A percentile compares a stretch with the other conserved stretches of the same genome.
Evolutionary conservation across 2,113 vertebrate species (phyloP).

Genomic region (Beaufortia kweichowensis): DNA sequence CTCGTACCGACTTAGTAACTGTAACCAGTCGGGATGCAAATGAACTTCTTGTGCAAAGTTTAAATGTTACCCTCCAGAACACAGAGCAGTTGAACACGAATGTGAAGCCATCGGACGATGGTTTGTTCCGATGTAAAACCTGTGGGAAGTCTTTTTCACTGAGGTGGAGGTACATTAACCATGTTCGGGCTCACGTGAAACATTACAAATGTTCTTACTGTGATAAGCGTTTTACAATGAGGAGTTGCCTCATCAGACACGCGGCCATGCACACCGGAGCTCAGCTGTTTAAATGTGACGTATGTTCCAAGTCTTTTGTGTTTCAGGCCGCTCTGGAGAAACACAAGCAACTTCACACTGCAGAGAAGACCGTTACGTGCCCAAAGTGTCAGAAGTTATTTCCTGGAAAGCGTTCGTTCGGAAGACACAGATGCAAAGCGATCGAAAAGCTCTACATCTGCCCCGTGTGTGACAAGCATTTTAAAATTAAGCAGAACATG

Average conservation of each 20-base stretch:
- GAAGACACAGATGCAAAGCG: conserved; percentile 60
- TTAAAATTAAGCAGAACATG: conserved; percentile 43
- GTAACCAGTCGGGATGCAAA: background rate
- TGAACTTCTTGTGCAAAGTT: conserved; percentile 1
- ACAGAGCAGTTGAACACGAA: background rate
- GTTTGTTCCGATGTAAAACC: conserved; percentile 51
- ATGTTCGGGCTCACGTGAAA: conserved; percentile 59
- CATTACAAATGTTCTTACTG: conserved; percentile 61
- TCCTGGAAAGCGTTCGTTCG: conserved; percentile 39
- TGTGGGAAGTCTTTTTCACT: conserved; percentile 61
- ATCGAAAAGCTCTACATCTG: conserved; percentile 58
- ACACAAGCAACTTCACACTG: conserved; percentile 58
- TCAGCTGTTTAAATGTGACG: conserved; percentile 56
- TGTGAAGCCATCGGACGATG: conserved; percentile 7
- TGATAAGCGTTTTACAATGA: conserved; percentile 58
- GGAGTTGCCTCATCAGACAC: conserved; percentile 52
- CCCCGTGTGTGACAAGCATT: conserved; percentile 66
- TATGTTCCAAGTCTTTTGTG: conserved; percentile 60
- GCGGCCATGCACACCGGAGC: conserved; percentile 56
- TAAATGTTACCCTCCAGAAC: conserved; percentile 18
- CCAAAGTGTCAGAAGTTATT: conserved; percentile 56
- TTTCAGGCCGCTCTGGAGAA: conserved; percentile 55
- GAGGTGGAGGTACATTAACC: conserved; percentile 60
- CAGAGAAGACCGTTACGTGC: conserved; percentile 41
- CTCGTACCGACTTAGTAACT: background rate